Conservation (phyloP, 2,888 invertebrate genomes). For the Hybos culiciformis region DNA sequence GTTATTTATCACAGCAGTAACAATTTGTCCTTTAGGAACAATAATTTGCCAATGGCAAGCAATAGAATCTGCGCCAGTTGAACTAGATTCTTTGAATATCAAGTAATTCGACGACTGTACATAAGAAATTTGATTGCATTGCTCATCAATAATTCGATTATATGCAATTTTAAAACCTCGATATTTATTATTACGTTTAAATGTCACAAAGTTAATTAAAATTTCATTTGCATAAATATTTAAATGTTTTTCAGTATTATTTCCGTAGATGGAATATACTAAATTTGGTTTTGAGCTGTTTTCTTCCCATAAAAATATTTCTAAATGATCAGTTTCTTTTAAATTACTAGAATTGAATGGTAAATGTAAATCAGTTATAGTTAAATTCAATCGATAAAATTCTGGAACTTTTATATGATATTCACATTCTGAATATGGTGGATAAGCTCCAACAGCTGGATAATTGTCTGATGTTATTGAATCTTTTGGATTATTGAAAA, state of each 20-base stretch:
- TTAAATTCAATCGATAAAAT: conserved; percentile 33
- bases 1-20: conserved; percentile 46
- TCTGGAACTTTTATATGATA: conserved; percentile 50
- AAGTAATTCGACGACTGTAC: conserved; percentile 47
- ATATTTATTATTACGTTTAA: conserved; percentile 28
- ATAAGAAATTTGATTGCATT: conserved; percentile 59
- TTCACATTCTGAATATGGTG: conserved; percentile 48
- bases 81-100: conserved; percentile 15
- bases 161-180: conserved; percentile 54
- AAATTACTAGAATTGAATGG: conserved; percentile 24
- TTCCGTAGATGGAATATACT: conserved; percentile 38
- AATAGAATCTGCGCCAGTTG: too few relatives aligned
- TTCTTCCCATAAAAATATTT: conserved; percentile 18
- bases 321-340: conserved; percentile 31
- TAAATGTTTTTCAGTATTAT: conserved; percentile 29
- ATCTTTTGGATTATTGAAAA: too few relatives aligned
- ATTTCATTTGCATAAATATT: conserved; percentile 37
- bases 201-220: conserved; percentile 40
- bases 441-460: conserved; percentile 45
- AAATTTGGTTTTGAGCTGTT: conserved; percentile 10
- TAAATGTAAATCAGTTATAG: conserved; percentile 36
- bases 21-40: conserved; percentile 46
- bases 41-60: conserved; percentile 58
- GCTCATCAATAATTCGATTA: conserved; percentile 36
- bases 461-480: conserved; percentile 54